Evolutionary conservation across 1,140 invertebrate species (phyloP), one percentile per base, ranked within the genome.

Genomic region (Nymphalis io): DNA sequence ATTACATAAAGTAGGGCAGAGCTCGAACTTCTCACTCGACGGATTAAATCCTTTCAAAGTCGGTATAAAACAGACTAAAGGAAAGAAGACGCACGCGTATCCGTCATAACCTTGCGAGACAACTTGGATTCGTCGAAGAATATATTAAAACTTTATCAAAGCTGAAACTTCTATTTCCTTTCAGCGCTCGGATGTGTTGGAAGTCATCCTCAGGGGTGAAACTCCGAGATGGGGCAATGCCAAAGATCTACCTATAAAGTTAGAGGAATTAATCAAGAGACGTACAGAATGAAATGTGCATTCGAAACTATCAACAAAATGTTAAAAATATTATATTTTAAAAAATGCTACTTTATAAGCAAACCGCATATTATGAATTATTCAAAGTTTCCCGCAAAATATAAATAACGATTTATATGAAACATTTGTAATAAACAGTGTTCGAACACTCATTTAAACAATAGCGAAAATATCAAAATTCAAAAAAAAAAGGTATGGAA

Each of bases 121-220:
- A 85, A 87, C 70, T 86, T 79, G 75, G 70, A 70, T 81, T 87
- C 81, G 73, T 80, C 79, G 80, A 89, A 87, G 88, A 90, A 90
- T 90, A 88, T 85, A 88, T 90, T 90, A 89, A 90, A 90, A 90
- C 84, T 90, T 90, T 87, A 83, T 88, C 85, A 88, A 89, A 90
- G 88, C 83, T 77, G 64, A 79, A 85, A 90, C 79, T 87, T 86
- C 82, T 72, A 82, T 88, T 88, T 84, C 85, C 84, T 84, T 78
- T 78, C 74, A 79, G 77, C 74, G 77, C 23, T 55, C 51, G 51
- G 23, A 27, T 77, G 76, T 83, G 78, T 75, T 70, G 61, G 63
- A 77, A 72, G 61, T 73, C 69, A 61, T 76, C 67, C 76, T 76
- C 73, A 40, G 66, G 79, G 72, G 63, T 51, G 63, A 57, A 73